Evolutionary conservation across 2,113 vertebrate species (phyloP), one percentile per base, ranked within the genome.

Genomic region (Coryphaenoides rupestris): DNA sequence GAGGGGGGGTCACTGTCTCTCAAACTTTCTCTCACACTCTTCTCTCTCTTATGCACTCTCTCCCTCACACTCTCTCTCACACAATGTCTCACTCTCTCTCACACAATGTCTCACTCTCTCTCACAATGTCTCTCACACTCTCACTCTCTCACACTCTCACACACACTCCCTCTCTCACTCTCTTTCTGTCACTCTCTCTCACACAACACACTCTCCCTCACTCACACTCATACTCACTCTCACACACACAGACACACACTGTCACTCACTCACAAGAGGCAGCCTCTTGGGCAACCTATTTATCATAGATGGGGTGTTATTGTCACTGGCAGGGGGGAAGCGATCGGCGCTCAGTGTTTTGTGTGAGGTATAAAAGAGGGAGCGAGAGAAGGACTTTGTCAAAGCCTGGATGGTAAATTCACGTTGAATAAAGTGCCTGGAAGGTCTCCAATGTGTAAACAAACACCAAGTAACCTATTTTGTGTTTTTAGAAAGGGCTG

Each of bases 331-430:
- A 2, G 12, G 46, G 46, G 16, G 46, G 46, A n/a, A n/a, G n/a
- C n/a, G n/a, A n/a, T n/a, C n/a, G n/a, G n/a, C n/a, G n/a, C n/a
- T n/a, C n/a, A n/a, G n/a, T n/a, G n/a, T n/a, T n/a, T n/a, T n/a
- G n/a, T n/a, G 46, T 3, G 2, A 16, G 49, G 49, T 7, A 1
- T 4, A 5, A n/a, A 52, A 84, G 78, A 88, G 77, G 82, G 71
- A 75, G 66, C 69, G 83, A 70, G 33, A 40, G 33, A 10, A 40
- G 6, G 33, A 40, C 33, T 40, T 40, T 40, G 33, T 12, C 6
- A 40, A 40, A 40, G 33, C 33, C 13, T 40, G 33, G 33, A 40
- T 12, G 33, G 33, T 40, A 40, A 40, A 40, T 40, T 40, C 33
- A 40, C 13, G 33, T 40, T 40, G 33, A 40, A 13, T 12, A 40